Conservation (phyloP, 2,113 vertebrate species). For the Spea bombifrons region DNA sequence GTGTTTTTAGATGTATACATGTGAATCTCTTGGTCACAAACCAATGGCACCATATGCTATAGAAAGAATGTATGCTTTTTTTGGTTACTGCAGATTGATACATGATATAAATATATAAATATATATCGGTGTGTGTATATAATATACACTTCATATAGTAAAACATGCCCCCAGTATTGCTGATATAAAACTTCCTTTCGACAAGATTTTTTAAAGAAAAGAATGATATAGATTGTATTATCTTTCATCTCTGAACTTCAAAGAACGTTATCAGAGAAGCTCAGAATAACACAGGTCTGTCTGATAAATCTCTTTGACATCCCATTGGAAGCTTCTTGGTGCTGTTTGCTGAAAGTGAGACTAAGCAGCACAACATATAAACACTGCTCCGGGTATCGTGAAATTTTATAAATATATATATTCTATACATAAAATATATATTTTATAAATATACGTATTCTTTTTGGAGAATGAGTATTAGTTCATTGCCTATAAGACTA, state of each 20-base stretch:
- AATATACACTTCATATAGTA: constrained; percentile 29
- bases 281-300: constrained; percentile 18
- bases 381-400: background rate
- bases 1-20: too few relatives aligned
- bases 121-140: background rate
- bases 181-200: constrained; percentile 47
- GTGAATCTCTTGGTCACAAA: background rate
- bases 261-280: constrained; percentile 18
- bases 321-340: background rate
- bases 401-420: too few relatives aligned
- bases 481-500: too few relatives aligned
- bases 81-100: too few relatives aligned
- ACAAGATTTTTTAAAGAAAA: constrained; percentile 19
- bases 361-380: background rate
- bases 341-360: background rate
- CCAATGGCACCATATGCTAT: background rate
- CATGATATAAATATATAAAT: constrained; percentile 1
- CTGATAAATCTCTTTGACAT: constrained; percentile 33
- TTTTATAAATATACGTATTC: too few relatives aligned
- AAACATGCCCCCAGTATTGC: constrained; percentile 39
- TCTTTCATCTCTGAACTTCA: constrained; percentile 46
- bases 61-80: too few relatives aligned
- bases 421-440: too few relatives aligned
- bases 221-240: constrained; percentile 37
- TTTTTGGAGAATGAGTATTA: background rate